Base-by-base conservation (phyloP, 1,140 invertebrate species). In the Penaeus japonicus region DNA sequence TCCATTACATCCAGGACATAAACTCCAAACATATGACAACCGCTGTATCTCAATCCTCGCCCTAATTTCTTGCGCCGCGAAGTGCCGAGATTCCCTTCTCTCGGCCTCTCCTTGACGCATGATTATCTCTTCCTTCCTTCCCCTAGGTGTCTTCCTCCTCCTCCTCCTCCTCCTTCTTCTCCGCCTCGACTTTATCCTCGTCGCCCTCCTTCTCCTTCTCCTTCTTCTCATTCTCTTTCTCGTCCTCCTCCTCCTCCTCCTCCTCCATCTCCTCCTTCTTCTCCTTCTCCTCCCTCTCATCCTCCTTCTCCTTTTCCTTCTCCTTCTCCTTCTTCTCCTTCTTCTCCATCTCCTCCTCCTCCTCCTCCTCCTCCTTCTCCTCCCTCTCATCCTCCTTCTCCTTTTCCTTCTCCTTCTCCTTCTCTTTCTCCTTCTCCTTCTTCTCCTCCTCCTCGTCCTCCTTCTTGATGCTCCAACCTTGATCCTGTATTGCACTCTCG, bases 131-230 rank as follows among this genome's bases (percentile, higher is more conserved):
- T 47, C 77, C 54, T 53, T 47, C 39, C 47, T 35, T 47, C 35
- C 53, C 75, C 53, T 53, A 39, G 39, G 35, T 47, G 35, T 35
- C 75, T 18, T 35, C 22, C 73, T 18, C 73, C 35, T 39, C 35
- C 62, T 27, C 55, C 27, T 62, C 35, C 62, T 85, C 78, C 84
- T 65, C n/a, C 35, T 62, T 84, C 83, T 84, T 27, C 57, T 39
- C 35, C 83, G 24, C 18, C 39, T 32, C 24, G 17, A n/a, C 18
- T 20, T 62, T 57, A 17, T 30, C 59, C 62, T 78, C 62, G n/a
- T 27, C 30, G 55, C 77, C 54, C 32, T 47, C 39, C 47, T 35
- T 47, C 35, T 32, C 75, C 53, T 53, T 35, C 75, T 18, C 18
- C 62, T 24, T 20, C 47, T 35, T 75, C 73, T 75, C 73, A 35